Evolutionary conservation across 2,113 vertebrate genomes (phyloP), one percentile per base, ranked within the genome.

Genomic region (Noctilio leporinus): DNA sequence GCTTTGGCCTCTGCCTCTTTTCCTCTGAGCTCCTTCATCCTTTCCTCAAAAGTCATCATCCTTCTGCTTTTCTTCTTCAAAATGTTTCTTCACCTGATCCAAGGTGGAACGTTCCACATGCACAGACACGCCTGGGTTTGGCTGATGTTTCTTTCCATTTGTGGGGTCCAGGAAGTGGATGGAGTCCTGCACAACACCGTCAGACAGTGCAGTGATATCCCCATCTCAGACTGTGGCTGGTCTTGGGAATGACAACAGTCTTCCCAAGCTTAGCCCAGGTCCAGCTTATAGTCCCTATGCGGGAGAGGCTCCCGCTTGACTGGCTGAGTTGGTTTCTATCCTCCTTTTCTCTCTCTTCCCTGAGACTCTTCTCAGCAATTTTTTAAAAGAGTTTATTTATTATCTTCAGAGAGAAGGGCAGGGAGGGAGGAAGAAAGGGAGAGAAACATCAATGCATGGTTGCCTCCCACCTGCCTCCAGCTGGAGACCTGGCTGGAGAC

Each of bases 1-100:
- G 99, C 99, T 98, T 99, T 99, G 43, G 99, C 99, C 96, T 99
- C 99, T 98, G 99, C 99, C 97, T 99, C 99, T 99, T 99, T 99
- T 97, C 99, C 99, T 10, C 99, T 97, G 59, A 99, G 99, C 76
- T 99, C 99, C 97, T 99, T 99, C 99, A 99, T 99, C 80, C 99
- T 98, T 98, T 99, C 99, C 96, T 99, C 99, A 91, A 99, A 28
- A 99, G 98, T 99, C 99, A 83, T 99, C 99, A 97, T 99, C 99
- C 94, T 99, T 99, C 98, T 99, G 99, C 80, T 99, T 99, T 98
- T 99, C 99, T 98, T 99, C 99, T 96, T 99, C 99, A 75, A 99
- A 99, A 26, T 99, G 99, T 85, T 99, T 99, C 98, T 99, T 99
- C 93, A 99, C 99, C 98, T 99, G 99, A 97, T 99, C 99, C 95